Evolutionary conservation across 2,888 invertebrate species (phyloP), one percentile per base, ranked within the genome.

Genomic region (Dione vanillae): DNA sequence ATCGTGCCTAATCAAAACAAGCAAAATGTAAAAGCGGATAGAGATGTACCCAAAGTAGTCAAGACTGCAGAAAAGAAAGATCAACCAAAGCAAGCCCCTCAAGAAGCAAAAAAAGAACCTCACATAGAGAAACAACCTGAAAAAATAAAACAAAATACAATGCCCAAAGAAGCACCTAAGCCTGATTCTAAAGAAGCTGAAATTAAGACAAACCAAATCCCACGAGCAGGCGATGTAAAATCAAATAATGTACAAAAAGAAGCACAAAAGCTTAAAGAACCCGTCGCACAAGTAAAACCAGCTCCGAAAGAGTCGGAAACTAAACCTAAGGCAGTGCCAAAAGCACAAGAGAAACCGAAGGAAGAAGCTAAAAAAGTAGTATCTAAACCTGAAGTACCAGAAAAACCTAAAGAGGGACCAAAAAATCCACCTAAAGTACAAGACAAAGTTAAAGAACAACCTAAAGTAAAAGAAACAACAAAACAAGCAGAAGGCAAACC

Each of bases 271-370:
- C 56, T 69, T 59, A 62, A 67, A 6, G 51, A 51, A 51, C 9
- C 64, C 14, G 75, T 77, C 56, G 61, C 74, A 43, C 74, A 74
- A 35, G 71, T 69, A 37, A 75, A 75, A 62, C 66, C 68, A 67
- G 52, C 43, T 66, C 45, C 74, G 59, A 76, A 78, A 68, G 16
- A 75, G 69, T 59, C 65, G 10, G 74, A 70, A 75, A 16, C 67
- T 7, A 77, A 79, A 37, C 67, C 76, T 6, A 78, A 79, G 40
- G 65, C 69, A 2, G 67, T 72, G 59, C 83, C 88, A 56, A 89
- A 92, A 77, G 74, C 75, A 49, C 65, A 75, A 66, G 74, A 74
- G 27, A 76, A 75, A 62, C 71, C 70, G 64, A 73, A 73, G 67
- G 70, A 73, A 49, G 76, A 75, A 62, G 70, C 69, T 65, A 73